These are phyloP conservation scores for Pseudorasbora parva DNA, from an alignment of 2,113 vertebrate species.

Conservation along the genomic window DNA sequence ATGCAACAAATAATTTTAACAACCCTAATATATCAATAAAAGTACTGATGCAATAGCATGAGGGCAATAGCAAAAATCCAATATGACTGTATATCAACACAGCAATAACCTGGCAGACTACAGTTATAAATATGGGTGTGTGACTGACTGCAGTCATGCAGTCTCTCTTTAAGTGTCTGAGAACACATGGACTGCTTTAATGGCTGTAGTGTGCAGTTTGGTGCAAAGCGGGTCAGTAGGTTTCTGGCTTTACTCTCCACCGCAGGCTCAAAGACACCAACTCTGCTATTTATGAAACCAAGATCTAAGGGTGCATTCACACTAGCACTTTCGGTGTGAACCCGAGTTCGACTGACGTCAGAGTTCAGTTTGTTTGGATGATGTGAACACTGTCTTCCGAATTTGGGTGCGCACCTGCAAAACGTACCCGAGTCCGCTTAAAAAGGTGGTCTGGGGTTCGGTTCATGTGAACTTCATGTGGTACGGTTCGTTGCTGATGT, in stretches of 20 bases:
- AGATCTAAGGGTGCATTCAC: background rate
- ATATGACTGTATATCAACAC: background rate
- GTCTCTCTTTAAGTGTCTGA: background rate
- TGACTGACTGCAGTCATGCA: background rate
- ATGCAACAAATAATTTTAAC: no score
- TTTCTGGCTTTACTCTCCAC: constrained; percentile 27
- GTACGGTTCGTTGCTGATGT: no score
- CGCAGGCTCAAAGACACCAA: constrained; percentile 21
- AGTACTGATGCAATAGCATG: constrained; percentile 1
- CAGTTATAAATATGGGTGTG: background rate
- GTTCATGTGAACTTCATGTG: no score
- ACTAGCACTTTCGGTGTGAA: no score
- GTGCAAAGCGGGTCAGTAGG: constrained; percentile 42
- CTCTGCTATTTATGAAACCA: background rate
- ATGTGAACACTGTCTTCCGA: no score
- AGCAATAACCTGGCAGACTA: constrained; percentile 3
- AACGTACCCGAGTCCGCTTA: no score
- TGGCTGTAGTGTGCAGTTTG: constrained; percentile 33
- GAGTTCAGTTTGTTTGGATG: no score
- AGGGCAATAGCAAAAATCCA: background rate
- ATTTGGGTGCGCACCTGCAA: no score
- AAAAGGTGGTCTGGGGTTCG: no score
- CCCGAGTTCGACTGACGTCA: no score
- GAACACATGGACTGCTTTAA: constrained; percentile 15
- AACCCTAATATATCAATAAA: background rate